Evolutionary conservation across 2,113 vertebrate species (phyloP).

Genomic region (Gallinago media): DNA sequence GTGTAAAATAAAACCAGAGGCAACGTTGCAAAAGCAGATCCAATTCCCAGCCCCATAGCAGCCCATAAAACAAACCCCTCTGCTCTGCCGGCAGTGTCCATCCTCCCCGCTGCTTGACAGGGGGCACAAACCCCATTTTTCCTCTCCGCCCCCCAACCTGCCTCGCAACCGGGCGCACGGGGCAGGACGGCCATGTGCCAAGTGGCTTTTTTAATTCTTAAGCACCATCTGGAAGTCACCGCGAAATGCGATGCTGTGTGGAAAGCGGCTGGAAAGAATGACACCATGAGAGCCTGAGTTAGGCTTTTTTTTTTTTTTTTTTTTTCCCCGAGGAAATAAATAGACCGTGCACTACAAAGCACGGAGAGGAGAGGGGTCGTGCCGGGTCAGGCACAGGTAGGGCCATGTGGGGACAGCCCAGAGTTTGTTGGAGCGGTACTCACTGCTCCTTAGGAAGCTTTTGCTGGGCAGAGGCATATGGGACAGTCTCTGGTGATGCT

Average conservation of each 20-base stretch:
- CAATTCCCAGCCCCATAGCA: neutral
- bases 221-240: constrained; percentile 63
- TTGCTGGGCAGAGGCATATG: neutral
- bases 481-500: neutral
- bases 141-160: neutral
- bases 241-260: constrained; percentile 59
- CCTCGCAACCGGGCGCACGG: fast-evolving
- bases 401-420: neutral
- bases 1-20: constrained; percentile 4
- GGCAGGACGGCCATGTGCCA: neutral
- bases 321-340: constrained; percentile 77
- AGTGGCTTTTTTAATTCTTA: constrained; percentile 17
- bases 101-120: neutral
- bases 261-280: constrained; percentile 78
- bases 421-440: neutral
- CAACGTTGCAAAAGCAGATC: neutral
- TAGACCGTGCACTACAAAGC: neutral
- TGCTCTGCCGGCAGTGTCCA: neutral
- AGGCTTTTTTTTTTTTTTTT: neutral
- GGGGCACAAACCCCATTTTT: neutral
- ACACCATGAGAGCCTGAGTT: constrained; percentile 42
- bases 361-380: neutral
- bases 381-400: constrained; percentile 56
- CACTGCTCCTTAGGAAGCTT: neutral
- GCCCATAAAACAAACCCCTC: neutral